Base-by-base conservation (phyloP, 2,113 vertebrate species). In the Lepisosteus oculatus region DNA sequence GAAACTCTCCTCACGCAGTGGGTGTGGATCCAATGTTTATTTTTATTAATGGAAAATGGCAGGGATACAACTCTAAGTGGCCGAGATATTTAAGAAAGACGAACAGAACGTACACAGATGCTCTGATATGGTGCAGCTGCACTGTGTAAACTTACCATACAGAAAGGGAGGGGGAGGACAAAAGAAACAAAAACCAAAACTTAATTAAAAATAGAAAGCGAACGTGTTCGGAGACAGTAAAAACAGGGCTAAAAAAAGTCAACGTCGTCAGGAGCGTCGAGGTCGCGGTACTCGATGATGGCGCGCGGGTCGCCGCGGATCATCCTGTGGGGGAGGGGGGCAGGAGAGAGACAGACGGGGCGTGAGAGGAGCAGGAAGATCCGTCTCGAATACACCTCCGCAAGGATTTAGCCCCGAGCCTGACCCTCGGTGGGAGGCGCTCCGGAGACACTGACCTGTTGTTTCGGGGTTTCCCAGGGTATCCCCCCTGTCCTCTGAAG, bases 261-360 rank as follows among this genome's bases (percentile, higher is more conserved):
- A 44, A 95, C 92, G 2, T 97, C 95, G 6, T 97, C 95, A 0
- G 95, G 95, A 4, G 95, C 95, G 9, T 97, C 95, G 79, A 97
- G 87, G 82, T 97, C 95, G 1, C 94, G 87, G 69, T 97, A 97
- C 62, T 97, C 95, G 12, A 97, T 91, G 70, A 97, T 95, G 78
- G 94, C 93, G 14, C 95, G 89, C 12, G 95, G 95, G 78, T 97
- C 95, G 0, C 95, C 94, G 3, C 95, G 91, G 43, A 92, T 90
- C 93, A 96, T 94, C 85, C 95, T 97, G 81, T n/a, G 77, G 71
- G 42, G 59, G 3, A 43, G 7, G 13, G 12, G 3, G 42, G 43
- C 0, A 54, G 41, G 15, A 68, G 6, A 45, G 59, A 47, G 67
- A 3, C 66, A 14, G 15, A 6, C n/a, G 41, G 67, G 68, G 69